Conservation (phyloP, 2,888 invertebrate genomes). For the Terebella lapidaria region DNA sequence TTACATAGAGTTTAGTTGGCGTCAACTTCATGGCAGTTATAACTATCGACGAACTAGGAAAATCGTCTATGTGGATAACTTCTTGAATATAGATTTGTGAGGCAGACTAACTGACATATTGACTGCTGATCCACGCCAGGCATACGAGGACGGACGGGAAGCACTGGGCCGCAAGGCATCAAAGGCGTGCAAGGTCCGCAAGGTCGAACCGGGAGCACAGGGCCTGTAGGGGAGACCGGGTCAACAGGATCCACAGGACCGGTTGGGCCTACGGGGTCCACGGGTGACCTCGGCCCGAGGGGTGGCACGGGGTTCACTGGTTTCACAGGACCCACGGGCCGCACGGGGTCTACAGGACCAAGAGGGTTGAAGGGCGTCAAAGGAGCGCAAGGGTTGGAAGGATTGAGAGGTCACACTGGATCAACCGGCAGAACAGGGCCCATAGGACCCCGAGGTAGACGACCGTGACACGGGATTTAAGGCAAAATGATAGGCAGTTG, state of each 20-base stretch:
- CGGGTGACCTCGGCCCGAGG: background rate
- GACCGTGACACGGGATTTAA: no score
- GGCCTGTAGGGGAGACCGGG: background rate
- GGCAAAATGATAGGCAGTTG: no score
- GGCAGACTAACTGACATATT: no score
- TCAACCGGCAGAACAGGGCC: background rate
- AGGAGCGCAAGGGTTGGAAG: background rate
- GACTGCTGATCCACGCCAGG: constrained; percentile 3
- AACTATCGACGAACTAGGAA: no score
- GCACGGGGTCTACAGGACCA: background rate
- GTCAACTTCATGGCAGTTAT: background rate
- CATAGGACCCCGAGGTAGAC: background rate
- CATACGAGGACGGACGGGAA: background rate
- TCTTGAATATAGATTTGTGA: no score
- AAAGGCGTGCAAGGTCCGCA: background rate
- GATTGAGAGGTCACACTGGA: background rate
- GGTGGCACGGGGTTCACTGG: background rate
- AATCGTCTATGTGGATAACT: no score
- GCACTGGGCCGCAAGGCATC: background rate
- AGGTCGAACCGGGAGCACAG: background rate
- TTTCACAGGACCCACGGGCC: background rate
- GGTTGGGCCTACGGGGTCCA: background rate
- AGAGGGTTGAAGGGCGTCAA: background rate
- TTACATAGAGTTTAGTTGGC: background rate
- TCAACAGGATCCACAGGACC: background rate